phyloP scores from a whole-genome alignment of 1,140 invertebrate genomes.

The Eurytemora carolleeae region DNA sequence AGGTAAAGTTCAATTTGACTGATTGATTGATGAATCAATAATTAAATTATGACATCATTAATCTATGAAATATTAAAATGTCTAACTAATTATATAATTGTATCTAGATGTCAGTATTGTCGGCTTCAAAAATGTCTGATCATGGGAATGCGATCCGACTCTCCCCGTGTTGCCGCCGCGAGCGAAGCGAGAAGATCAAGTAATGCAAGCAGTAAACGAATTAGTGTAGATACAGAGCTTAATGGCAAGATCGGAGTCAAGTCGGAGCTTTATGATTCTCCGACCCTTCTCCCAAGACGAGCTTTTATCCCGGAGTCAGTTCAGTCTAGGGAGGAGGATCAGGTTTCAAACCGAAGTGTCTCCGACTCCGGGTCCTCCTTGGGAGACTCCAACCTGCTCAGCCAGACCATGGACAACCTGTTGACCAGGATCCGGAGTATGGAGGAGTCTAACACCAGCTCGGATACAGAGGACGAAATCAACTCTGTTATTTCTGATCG shows the following conservation, averaged over 20 bases:
- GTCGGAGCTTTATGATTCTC: not conserved
- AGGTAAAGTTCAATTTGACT: not conserved
- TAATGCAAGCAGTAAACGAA: not conserved
- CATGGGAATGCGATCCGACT: slow-evolving; percentile 95
- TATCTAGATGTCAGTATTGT: slow-evolving; percentile 79
- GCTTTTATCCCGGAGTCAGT: not conserved
- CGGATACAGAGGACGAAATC: not conserved
- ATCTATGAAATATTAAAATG: too few species aligned
- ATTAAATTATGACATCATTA: too few species aligned
- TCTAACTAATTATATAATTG: too few species aligned
- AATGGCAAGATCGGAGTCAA: not conserved
- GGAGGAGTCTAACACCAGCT: not conserved
- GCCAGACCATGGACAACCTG: not conserved
- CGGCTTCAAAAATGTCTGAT: slow-evolving; percentile 85
- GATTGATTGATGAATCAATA: too few species aligned
- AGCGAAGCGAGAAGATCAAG: not conserved
- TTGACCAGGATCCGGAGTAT: not conserved
- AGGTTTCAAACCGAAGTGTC: not conserved
- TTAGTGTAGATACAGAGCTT: not conserved
- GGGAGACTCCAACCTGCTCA: not conserved
- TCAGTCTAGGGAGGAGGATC: too few species aligned
- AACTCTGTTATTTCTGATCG: not conserved
- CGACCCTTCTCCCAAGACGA: not conserved
- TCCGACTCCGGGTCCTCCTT: not conserved
- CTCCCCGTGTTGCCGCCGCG: slow-evolving; percentile 29